These are phyloP conservation scores for Leptopilina drosophilae DNA, from an alignment of 2,888 invertebrate genomes.

Conservation along the genomic window DNA sequence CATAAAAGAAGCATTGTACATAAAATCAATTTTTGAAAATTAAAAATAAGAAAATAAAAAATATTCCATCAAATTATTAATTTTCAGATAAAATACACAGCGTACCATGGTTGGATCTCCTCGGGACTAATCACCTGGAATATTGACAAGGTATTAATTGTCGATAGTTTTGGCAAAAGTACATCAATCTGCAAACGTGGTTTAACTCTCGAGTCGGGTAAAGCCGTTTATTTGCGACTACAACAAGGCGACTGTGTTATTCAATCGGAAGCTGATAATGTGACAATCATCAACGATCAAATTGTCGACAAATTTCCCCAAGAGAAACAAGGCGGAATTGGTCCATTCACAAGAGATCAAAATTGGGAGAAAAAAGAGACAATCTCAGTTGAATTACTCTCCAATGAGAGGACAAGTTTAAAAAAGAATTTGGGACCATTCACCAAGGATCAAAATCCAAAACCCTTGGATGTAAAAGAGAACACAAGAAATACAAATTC, in stretches of 20 bases:
- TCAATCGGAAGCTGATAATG: conserved; percentile 77
- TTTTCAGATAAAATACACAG: conserved; percentile 89
- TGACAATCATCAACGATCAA: conserved; percentile 45
- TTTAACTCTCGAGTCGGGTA: conserved; percentile 85
- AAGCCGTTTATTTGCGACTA: conserved; percentile 85
- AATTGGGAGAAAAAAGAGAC: conserved; percentile 66
- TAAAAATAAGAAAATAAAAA: too few species aligned
- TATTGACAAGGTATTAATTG: conserved; percentile 89
- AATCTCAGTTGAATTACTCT: conserved; percentile 50
- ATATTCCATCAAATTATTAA: conserved; percentile 68
- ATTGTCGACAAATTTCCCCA: conserved; percentile 55
- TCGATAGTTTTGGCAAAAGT: conserved; percentile 90
- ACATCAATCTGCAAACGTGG: conserved; percentile 89
- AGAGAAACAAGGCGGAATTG: conserved; percentile 63
- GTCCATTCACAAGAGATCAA: conserved; percentile 71
- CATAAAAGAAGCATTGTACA: too few species aligned
- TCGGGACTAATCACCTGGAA: conserved; percentile 89
- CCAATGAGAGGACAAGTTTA: conserved; percentile 54
- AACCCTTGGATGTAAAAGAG: conserved; percentile 54
- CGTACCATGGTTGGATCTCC: conserved; percentile 94
- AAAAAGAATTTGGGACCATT: conserved; percentile 71
- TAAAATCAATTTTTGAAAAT: too few species aligned
- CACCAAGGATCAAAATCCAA: conserved; percentile 70
- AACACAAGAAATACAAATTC: conserved; percentile 45
- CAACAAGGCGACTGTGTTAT: conserved; percentile 88